phyloP scores from a whole-genome alignment of 64 coral and sea anemone species.

The Montipora sp. region DNA sequence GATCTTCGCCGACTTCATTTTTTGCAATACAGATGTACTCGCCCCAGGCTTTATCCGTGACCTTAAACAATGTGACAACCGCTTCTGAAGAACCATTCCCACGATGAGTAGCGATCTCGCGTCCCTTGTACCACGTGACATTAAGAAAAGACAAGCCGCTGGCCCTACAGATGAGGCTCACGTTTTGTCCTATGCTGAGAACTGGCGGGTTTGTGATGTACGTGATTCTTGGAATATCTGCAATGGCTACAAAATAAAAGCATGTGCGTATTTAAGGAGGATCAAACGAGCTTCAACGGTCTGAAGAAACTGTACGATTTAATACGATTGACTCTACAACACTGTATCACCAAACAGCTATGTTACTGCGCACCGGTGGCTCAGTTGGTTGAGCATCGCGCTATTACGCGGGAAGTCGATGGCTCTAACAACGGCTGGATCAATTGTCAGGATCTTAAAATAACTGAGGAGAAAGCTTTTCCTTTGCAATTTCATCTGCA shows the following conservation, averaged over 20 bases:
- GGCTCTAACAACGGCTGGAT: too few relatives aligned
- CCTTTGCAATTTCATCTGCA: too few relatives aligned
- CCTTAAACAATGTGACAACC: neutral
- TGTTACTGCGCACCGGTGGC: too few relatives aligned
- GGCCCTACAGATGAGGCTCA: neutral
- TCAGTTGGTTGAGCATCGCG: too few relatives aligned
- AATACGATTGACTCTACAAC: too few relatives aligned
- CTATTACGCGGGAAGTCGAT: too few relatives aligned
- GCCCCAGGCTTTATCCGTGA: constrained; percentile 1
- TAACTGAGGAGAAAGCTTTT: too few relatives aligned
- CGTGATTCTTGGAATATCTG: constrained; percentile 28
- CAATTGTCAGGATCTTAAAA: too few relatives aligned
- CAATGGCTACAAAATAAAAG: neutral
- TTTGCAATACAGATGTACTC: neutral
- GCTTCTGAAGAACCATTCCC: neutral
- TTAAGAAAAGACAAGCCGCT: constrained; percentile 4
- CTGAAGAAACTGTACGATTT: too few relatives aligned
- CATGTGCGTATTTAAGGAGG: neutral
- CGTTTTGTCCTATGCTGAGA: neutral
- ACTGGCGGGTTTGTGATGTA: neutral
- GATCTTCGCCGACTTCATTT: constrained; percentile 1
- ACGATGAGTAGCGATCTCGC: too few relatives aligned
- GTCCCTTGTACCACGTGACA: constrained; percentile 20
- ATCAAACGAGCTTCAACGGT: neutral
- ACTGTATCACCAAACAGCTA: too few relatives aligned